Evolutionary conservation across 2,797 vertebrate genomes (phyloP).

Genomic region (Kryptopterus vitreolus): DNA sequence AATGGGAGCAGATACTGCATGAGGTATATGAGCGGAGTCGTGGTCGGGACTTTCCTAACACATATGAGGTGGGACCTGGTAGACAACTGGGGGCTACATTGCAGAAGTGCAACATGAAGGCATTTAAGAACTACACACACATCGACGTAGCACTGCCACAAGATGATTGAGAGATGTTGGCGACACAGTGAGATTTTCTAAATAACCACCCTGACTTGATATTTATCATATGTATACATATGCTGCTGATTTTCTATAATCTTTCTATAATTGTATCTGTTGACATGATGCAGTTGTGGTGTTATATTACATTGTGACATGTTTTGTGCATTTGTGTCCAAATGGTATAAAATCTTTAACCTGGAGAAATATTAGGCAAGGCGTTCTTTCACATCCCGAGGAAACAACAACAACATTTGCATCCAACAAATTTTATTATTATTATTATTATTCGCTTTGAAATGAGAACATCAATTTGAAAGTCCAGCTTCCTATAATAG

Average conservation of each 20-base stretch:
- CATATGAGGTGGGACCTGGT: conserved; percentile 89
- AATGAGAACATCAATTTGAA: conserved; percentile 61
- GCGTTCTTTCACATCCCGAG: not conserved
- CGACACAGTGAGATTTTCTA: not conserved
- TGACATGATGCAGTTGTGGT: not conserved
- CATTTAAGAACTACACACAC: conserved; percentile 77
- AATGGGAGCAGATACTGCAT: conserved; percentile 95
- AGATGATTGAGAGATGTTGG: conserved; percentile 36
- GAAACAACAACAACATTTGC: not conserved
- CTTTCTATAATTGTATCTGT: not conserved
- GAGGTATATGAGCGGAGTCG: conserved; percentile 81
- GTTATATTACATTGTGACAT: not conserved
- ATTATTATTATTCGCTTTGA: conserved; percentile 25
- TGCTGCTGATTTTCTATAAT: not conserved
- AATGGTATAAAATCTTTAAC: conserved; percentile 8
- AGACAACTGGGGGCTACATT: conserved; percentile 85
- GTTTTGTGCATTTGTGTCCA: not conserved
- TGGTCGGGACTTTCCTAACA: conserved; percentile 82
- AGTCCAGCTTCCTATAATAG: conserved; percentile 74
- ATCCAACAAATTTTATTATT: conserved; percentile 10
- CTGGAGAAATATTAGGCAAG: not conserved
- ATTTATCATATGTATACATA: not conserved
- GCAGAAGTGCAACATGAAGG: conserved; percentile 87
- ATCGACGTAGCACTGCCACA: conserved; percentile 67
- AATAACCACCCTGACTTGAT: not conserved